These are phyloP conservation scores for Zygogramma bicolorata DNA, from an alignment of 2,888 invertebrate genomes.

Conservation along the genomic window DNA sequence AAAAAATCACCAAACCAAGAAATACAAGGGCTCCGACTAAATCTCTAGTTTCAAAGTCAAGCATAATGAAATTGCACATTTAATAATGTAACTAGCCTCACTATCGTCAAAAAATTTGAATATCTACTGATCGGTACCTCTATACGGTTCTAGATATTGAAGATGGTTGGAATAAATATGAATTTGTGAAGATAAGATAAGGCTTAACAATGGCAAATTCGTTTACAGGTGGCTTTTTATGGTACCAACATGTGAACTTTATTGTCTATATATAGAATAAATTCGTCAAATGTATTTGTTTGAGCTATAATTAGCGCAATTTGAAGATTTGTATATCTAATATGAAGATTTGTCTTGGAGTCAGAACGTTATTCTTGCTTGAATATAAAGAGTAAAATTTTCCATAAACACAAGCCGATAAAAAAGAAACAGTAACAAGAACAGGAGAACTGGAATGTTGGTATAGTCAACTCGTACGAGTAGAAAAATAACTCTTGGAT, in stretches of 20 bases:
- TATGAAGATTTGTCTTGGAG: too few relatives aligned
- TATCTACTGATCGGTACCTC: not conserved
- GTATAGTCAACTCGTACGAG: too few relatives aligned
- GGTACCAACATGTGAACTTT: not conserved
- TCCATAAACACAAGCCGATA: too few relatives aligned
- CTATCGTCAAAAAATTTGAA: not conserved
- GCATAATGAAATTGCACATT: not conserved
- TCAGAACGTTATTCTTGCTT: too few relatives aligned
- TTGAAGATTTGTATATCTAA: too few relatives aligned
- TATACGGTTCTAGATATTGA: not conserved
- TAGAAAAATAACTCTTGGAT: too few relatives aligned
- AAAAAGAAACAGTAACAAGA: too few relatives aligned
- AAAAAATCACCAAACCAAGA: not conserved
- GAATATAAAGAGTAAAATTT: too few relatives aligned
- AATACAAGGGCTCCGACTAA: not conserved
- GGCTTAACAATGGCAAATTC: slow-evolving; percentile 19
- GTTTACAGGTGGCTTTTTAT: not conserved
- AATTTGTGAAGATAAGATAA: slow-evolving; percentile 32
- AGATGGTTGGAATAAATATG: slow-evolving; percentile 8
- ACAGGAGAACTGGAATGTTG: too few relatives aligned
- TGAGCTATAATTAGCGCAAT: too few relatives aligned
- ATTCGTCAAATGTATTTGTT: too few relatives aligned
- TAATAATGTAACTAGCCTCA: not conserved
- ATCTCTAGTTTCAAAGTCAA: not conserved
- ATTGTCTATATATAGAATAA: not conserved